phyloP scores from a whole-genome alignment of 2,888 invertebrate genomes.

The Sinopyrophorus schimmeli region DNA sequence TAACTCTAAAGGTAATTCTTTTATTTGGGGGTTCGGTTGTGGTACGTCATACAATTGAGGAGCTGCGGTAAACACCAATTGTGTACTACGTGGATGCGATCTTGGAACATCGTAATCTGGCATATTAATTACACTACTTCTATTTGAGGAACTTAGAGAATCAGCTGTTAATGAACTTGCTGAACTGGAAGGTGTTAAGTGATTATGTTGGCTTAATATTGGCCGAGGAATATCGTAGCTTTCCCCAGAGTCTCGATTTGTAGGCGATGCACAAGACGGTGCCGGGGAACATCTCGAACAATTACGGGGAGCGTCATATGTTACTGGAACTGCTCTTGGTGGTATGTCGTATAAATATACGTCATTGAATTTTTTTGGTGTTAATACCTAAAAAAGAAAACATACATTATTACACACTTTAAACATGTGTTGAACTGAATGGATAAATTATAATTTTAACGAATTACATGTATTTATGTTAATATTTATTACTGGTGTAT shows the following conservation, averaged over 20 bases:
- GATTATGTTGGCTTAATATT: slow-evolving; percentile 57
- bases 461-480: no score
- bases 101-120: slow-evolving; percentile 74
- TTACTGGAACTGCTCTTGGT: slow-evolving; percentile 63
- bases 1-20: slow-evolving; percentile 73
- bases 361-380: slow-evolving; percentile 73
- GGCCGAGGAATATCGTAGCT: slow-evolving; percentile 70
- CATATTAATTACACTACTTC: slow-evolving; percentile 55
- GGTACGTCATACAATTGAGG: slow-evolving; percentile 63
- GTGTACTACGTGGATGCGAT: slow-evolving; percentile 53
- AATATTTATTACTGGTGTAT: no score
- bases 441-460: no score
- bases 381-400: slow-evolving; percentile 62
- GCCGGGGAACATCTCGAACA: slow-evolving; percentile 58
- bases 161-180: slow-evolving; percentile 68
- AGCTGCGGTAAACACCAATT: slow-evolving; percentile 44
- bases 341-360: slow-evolving; percentile 73
- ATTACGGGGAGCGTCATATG: slow-evolving; percentile 60
- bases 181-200: slow-evolving; percentile 69
- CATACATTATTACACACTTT: no score
- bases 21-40: slow-evolving; percentile 53
- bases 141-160: slow-evolving; percentile 61
- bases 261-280: slow-evolving; percentile 55
- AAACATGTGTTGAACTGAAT: no score
- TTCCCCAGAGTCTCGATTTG: slow-evolving; percentile 47